These are phyloP conservation scores for Liparis tanakae DNA, from an alignment of 2,797 vertebrate genomes.

Conservation along the genomic window DNA sequence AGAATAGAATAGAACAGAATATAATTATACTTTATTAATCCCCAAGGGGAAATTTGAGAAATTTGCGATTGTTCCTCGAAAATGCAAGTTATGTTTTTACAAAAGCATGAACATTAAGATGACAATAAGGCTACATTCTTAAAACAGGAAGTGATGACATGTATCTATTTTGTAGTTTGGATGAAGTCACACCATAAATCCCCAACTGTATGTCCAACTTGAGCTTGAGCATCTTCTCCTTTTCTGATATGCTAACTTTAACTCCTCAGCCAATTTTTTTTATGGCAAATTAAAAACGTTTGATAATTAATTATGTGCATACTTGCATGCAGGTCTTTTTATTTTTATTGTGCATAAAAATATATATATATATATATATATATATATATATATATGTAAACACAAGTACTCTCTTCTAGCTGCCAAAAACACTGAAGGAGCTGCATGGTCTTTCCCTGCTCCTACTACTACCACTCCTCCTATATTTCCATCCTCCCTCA, in stretches of 20 bases:
- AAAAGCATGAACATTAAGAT: not conserved
- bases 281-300: not conserved
- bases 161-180: not conserved
- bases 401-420: not conserved
- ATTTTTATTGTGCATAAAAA: not conserved
- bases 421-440: conserved; percentile 16
- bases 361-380: not conserved
- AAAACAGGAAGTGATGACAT: not conserved
- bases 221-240: not conserved
- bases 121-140: not conserved
- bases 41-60: too few relatives aligned
- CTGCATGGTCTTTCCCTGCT: not conserved
- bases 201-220: not conserved
- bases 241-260: not conserved
- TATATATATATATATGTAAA: not conserved
- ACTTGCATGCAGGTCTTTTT: not conserved
- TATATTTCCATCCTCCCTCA: conserved; percentile 31
- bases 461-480: conserved; percentile 13
- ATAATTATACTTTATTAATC: too few relatives aligned
- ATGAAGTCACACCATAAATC: not conserved
- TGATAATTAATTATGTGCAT: not conserved
- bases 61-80: not conserved
- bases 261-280: not conserved
- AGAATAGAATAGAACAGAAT: too few relatives aligned
- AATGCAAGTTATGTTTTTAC: not conserved